These are phyloP conservation scores for Dendrocincla tyrannina DNA, from an alignment of 2,797 vertebrate species.

Conservation along the genomic window DNA sequence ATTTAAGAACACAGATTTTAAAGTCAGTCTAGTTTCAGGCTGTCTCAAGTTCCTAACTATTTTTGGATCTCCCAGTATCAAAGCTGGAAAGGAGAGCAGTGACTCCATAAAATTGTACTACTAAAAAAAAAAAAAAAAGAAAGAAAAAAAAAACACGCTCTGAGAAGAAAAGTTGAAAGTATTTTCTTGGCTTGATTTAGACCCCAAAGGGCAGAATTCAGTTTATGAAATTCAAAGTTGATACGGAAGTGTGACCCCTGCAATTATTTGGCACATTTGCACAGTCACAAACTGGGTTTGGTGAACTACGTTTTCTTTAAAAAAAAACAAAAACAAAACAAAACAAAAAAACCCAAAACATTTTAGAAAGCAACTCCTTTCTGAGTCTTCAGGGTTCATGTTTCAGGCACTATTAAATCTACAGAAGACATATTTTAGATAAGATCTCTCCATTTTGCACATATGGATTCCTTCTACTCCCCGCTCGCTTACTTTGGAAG, in stretches of 20 bases:
- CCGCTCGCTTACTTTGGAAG: not conserved
- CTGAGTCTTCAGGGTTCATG: not conserved
- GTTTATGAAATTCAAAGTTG: not conserved
- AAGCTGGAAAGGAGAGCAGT: not conserved
- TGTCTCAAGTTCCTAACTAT: not conserved
- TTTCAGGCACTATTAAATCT: not conserved
- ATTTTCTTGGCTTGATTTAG: not conserved
- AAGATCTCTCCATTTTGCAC: not conserved
- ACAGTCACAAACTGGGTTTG: not conserved
- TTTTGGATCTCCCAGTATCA: not conserved
- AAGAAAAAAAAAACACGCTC: not conserved
- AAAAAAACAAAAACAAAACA: not conserved
- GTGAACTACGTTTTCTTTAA: not conserved
- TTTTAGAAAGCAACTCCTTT: not conserved
- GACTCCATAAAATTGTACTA: not conserved
- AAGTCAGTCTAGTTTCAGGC: not conserved
- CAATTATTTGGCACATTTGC: not conserved
- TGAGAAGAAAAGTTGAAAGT: not conserved
- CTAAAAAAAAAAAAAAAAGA: not conserved
- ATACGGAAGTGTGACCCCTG: not conserved
- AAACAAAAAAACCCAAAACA: not conserved
- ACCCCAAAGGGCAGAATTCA: not conserved
- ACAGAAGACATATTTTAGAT: not conserved
- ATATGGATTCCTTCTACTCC: not conserved
- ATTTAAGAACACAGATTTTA: not conserved